Percentiles rank a stretch among this genome's conserved stretches.
These are phyloP conservation scores for Yponomeuta cagnagella DNA, from an alignment of 2,888 invertebrate genomes.

Conservation along the genomic window DNA sequence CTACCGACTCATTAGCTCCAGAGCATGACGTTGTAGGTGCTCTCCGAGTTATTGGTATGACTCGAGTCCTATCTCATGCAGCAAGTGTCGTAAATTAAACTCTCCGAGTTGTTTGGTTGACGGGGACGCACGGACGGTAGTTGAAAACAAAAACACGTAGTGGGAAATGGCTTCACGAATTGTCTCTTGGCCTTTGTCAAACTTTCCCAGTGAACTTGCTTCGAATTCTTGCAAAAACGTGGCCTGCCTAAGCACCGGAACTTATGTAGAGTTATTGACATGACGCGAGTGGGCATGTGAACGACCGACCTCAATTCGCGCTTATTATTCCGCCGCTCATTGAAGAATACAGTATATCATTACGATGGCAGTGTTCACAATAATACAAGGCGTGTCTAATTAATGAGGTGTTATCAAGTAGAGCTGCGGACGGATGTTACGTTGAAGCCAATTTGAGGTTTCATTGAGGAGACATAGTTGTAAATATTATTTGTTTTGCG, in stretches of 20 bases:
- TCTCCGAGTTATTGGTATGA: neutral
- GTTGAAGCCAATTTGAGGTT: no score
- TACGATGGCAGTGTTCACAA: neutral
- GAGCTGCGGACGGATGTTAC: neutral
- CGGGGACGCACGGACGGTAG: no score
- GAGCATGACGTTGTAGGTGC: neutral
- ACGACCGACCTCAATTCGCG: conserved; percentile 35
- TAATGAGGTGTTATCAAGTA: neutral
- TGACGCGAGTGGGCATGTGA: conserved; percentile 28
- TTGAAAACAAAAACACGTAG: neutral
- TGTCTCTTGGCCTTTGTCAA: neutral
- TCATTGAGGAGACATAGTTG: neutral
- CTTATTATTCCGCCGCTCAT: conserved; percentile 20
- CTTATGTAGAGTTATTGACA: conserved; percentile 16
- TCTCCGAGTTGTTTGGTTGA: neutral
- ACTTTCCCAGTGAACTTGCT: neutral
- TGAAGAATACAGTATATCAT: conserved; percentile 11
- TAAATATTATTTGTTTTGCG: neutral
- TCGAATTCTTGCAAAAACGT: neutral
- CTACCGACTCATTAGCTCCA: neutral
- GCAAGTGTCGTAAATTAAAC: neutral
- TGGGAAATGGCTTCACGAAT: neutral
- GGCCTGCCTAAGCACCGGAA: conserved; percentile 5
- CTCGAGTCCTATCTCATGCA: neutral
- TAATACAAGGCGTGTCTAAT: conserved; percentile 4